Percentiles rank a stretch among this genome's conserved stretches.
phyloP scores from a whole-genome alignment of 2,888 invertebrate species.

The Synanthedon andrenaeformis region DNA sequence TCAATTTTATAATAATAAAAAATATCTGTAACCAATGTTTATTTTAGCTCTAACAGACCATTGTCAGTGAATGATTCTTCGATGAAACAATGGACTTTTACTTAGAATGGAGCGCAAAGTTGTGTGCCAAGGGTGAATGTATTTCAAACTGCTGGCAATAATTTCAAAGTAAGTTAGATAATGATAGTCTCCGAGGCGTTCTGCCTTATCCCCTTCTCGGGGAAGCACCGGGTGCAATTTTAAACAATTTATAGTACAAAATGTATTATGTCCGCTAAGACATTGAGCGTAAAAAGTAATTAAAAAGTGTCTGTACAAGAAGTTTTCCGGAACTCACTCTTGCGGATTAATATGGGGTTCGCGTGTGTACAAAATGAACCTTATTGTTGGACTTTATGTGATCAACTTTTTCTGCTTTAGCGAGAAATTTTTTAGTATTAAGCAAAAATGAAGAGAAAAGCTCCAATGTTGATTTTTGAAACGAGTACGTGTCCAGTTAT shows the following conservation, averaged over 20 bases:
- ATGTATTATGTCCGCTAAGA: constrained; percentile 9
- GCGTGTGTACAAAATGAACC: constrained; percentile 20
- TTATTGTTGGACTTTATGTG: neutral
- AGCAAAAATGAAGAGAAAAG: neutral
- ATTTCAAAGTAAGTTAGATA: too few relatives aligned
- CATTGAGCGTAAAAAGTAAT: constrained; percentile 38
- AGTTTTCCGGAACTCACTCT: constrained; percentile 11
- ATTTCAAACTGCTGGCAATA: too few relatives aligned
- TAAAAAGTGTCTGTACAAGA: constrained; percentile 34
- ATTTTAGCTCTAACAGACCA: too few relatives aligned
- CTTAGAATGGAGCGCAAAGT: too few relatives aligned
- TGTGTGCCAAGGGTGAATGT: too few relatives aligned
- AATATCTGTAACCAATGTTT: too few relatives aligned
- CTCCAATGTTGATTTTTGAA: neutral
- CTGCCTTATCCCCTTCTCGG: too few relatives aligned
- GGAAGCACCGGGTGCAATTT: neutral
- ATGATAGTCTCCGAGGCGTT: too few relatives aligned
- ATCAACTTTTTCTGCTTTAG: neutral
- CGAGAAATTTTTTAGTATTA: constrained; percentile 1
- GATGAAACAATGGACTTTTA: too few relatives aligned
- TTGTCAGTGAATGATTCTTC: too few relatives aligned
- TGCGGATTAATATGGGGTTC: constrained; percentile 32
- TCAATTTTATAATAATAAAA: too few relatives aligned
- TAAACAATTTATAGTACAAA: neutral
- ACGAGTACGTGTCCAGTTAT: constrained; percentile 13